A percentile compares a stretch with the other conserved stretches of the same genome.
These are phyloP conservation scores for Actinia equina DNA, from an alignment of 64 coral and sea anemone species.

Conservation along the genomic window DNA sequence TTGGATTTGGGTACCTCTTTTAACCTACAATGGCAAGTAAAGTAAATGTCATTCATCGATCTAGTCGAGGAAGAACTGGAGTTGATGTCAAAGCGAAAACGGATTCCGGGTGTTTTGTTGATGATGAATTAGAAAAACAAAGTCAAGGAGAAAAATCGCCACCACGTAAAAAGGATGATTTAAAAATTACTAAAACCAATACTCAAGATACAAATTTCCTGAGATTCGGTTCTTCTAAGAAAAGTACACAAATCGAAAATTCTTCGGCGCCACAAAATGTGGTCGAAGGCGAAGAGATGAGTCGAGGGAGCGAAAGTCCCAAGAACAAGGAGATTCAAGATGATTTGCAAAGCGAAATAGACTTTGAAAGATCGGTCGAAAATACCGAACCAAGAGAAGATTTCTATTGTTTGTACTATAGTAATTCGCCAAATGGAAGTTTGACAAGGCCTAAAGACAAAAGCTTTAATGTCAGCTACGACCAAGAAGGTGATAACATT, in stretches of 20 bases:
- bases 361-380: slow-evolving; percentile 1
- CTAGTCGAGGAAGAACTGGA: slow-evolving; percentile 44
- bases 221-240: background rate
- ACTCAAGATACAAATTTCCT: background rate
- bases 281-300: slow-evolving; percentile 5
- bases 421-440: slow-evolving; percentile 46
- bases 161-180: background rate
- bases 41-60: slow-evolving; percentile 33
- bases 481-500: background rate
- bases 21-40: slow-evolving; percentile 34
- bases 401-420: slow-evolving; percentile 67
- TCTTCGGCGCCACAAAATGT: slow-evolving; percentile 10
- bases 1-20: background rate
- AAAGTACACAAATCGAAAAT: background rate
- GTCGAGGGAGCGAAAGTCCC: background rate
- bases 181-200: background rate
- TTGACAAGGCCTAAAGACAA: slow-evolving; percentile 13
- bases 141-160: slow-evolving; percentile 20
- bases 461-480: background rate
- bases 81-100: slow-evolving; percentile 61
- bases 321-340: background rate
- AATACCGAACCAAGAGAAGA: slow-evolving; percentile 25
- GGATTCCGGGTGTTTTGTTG: slow-evolving; percentile 67
- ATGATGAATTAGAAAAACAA: slow-evolving; percentile 46
- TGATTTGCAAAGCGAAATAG: background rate